Base-by-base conservation (phyloP, 2,888 invertebrate genomes). In the Heteromyza rotundicornis region DNA sequence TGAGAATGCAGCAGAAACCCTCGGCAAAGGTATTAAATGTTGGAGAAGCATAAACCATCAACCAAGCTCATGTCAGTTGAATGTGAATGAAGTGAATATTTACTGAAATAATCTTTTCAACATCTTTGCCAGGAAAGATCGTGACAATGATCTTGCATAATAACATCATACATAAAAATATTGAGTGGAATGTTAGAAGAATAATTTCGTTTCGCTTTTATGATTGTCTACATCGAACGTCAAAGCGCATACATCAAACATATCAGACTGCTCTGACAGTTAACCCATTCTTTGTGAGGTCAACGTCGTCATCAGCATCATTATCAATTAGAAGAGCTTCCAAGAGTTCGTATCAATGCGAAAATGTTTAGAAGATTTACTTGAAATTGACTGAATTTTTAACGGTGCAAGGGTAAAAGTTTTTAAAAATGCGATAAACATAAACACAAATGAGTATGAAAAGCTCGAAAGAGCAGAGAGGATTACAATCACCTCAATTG, bases 111-210 rank as follows among this genome's bases (percentile, higher is more conserved):
- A n/a, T n/a, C n/a, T n/a, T n/a, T n/a, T n/a, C n/a, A n/a, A n/a
- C n/a, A n/a, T n/a, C 3, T 40, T 40, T n/a, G 40, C 2, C 7
- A 40, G 24, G 44, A 16, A 44, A 57, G 58, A 62, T 57, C 63
- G 59, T 60, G 75, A 71, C 73, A 76, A 73, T 75, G 75, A 75
- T 75, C 75, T 77, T 76, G 76, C 75, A 77, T 75, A 75, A 75
- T 75, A 73, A 68, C 69, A 61, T 44, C 69, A 61, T 64, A 59
- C 12, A n/a, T 40, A 40, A 7, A 40, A 5, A 32, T 32, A 32
- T 8, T n/a, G n/a, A n/a, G n/a, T n/a, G n/a, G n/a, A n/a, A n/a
- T n/a, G n/a, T n/a, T n/a, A n/a, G n/a, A n/a, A n/a, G n/a, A n/a
- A n/a, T n/a, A n/a, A n/a, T n/a, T n/a, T n/a, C n/a, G n/a, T n/a